phyloP scores from a whole-genome alignment of 2,888 invertebrate species.

The Scaptodrosophila latifasciaeformis region DNA sequence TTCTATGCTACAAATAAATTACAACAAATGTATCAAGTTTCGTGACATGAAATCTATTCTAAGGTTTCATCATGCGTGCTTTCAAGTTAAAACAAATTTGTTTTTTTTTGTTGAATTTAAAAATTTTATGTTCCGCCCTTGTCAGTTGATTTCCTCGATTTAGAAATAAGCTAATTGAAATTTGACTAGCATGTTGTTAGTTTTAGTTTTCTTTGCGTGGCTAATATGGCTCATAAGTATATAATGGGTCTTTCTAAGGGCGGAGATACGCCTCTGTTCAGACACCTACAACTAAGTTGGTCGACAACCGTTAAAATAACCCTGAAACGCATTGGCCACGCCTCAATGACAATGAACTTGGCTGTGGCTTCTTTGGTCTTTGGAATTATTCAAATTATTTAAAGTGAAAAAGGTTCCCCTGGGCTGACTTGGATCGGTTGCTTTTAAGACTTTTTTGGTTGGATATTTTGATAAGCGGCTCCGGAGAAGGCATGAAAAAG shows the following conservation, averaged over 20 bases:
- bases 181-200: constrained; percentile 16
- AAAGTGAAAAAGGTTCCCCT: constrained; percentile 29
- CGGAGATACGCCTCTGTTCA: constrained; percentile 25
- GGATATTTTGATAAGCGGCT: constrained; percentile 30
- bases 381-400: constrained; percentile 46
- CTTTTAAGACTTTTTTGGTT: not conserved
- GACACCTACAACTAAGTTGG: constrained; percentile 18
- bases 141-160: no score
- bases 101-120: no score
- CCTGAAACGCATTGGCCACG: constrained; percentile 32
- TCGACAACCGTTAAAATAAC: not conserved
- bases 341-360: constrained; percentile 48
- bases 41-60: no score
- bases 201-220: no score
- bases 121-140: no score
- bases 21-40: no score
- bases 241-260: not conserved
- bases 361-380: not conserved
- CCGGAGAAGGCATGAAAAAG: constrained; percentile 44
- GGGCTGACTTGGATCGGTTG: no score
- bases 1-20: no score
- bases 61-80: no score
- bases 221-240: constrained; percentile 14
- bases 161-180: constrained; percentile 36
- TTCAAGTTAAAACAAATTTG: no score